Evolutionary conservation across 2,113 vertebrate genomes (phyloP).

Genomic region (Nycticebus coucang): DNA sequence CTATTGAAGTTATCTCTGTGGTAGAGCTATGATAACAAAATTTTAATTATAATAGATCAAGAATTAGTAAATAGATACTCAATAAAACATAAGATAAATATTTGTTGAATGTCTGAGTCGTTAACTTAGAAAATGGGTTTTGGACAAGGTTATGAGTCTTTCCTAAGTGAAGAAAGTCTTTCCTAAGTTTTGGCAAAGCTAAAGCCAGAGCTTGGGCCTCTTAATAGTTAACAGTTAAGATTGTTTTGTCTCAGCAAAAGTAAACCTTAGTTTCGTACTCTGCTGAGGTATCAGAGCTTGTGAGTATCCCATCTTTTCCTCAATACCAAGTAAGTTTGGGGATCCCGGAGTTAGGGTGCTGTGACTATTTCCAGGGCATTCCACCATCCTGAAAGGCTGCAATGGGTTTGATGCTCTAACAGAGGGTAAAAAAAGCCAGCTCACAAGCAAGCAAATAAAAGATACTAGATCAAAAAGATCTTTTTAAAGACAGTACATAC

Average conservation of each 20-base stretch:
- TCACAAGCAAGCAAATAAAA: slow-evolving; percentile 73
- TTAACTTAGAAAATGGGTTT: background rate
- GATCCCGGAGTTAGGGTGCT: background rate
- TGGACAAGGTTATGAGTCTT: background rate
- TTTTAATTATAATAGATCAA: background rate
- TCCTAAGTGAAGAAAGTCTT: background rate
- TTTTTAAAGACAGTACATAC: slow-evolving; percentile 86
- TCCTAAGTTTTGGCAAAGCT: background rate
- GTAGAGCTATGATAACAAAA: background rate
- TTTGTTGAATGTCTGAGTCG: fast-evolving
- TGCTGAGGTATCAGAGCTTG: background rate
- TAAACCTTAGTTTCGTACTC: background rate
- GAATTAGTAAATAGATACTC: background rate
- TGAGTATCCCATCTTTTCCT: background rate
- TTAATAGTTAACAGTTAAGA: background rate
- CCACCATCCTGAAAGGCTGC: slow-evolving; percentile 9
- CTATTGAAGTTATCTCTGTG: background rate
- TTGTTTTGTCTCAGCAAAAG: background rate
- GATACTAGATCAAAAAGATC: slow-evolving; percentile 86
- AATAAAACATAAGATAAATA: background rate
- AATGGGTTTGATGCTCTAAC: slow-evolving; percentile 63
- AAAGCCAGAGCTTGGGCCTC: background rate
- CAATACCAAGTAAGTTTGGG: background rate
- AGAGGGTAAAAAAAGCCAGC: background rate
- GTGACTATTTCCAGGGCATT: background rate